phyloP scores from a whole-genome alignment of 2,888 invertebrate species.

The Ellobium chinense region DNA sequence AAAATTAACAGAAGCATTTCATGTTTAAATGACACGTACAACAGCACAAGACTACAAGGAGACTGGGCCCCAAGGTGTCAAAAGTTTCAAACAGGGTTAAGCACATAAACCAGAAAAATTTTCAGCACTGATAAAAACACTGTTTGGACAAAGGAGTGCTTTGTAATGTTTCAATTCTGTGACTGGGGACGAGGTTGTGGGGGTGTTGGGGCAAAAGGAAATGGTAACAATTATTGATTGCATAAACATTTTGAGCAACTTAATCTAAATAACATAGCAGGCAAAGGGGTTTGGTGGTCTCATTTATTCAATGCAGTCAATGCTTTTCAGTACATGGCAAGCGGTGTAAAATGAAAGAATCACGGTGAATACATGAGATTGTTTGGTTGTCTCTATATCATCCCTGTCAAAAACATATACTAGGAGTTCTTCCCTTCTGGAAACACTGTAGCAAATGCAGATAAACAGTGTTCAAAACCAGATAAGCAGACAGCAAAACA shows the following conservation, averaged over 20 bases:
- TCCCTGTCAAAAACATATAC: neutral
- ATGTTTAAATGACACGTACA: neutral
- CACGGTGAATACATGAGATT: neutral
- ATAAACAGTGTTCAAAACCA: too few relatives aligned
- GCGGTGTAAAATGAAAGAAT: neutral
- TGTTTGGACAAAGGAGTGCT: too few relatives aligned
- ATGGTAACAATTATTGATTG: neutral
- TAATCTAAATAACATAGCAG: neutral
- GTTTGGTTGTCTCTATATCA: neutral
- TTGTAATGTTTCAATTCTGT: too few relatives aligned
- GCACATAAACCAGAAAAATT: too few relatives aligned
- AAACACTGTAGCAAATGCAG: too few relatives aligned
- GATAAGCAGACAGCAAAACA: too few relatives aligned
- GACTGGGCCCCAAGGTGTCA: too few relatives aligned
- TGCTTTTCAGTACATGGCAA: conserved; percentile 5
- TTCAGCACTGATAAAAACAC: too few relatives aligned
- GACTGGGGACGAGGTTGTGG: too few relatives aligned
- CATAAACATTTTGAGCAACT: conserved; percentile 23
- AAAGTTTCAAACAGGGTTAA: too few relatives aligned
- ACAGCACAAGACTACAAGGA: too few relatives aligned
- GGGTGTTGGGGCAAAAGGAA: neutral
- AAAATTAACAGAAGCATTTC: neutral
- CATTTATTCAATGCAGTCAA: neutral
- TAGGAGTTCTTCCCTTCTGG: too few relatives aligned
- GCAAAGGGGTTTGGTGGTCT: neutral